These are phyloP conservation scores for Hexactinellida sp. DNA, from an alignment of 37 sponge, comb jelly and placozoan species.

Conservation along the genomic window DNA sequence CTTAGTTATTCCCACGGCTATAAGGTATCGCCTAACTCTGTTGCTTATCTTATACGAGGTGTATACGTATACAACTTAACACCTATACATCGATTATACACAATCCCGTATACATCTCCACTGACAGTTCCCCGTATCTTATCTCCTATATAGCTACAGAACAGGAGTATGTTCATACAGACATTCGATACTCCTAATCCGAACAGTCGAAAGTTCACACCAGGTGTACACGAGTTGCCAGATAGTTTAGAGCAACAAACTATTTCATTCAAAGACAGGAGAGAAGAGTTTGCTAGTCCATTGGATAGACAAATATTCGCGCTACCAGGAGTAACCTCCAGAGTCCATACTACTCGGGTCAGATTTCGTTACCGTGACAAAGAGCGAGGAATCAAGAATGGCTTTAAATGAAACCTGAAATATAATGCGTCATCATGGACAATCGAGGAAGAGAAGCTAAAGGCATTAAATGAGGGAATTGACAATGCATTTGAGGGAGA, in stretches of 20 bases:
- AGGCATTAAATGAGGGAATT: neutral
- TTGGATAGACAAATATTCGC: constrained; percentile 59
- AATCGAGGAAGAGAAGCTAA: constrained; percentile 45
- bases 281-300: neutral
- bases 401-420: constrained; percentile 69
- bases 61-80: too few species aligned
- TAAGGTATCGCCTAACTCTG: too few species aligned
- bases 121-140: too few species aligned
- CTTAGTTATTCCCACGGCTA: too few species aligned
- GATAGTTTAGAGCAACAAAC: neutral
- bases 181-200: constrained; percentile 94
- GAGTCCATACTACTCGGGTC: constrained; percentile 76
- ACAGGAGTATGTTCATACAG: constrained; percentile 81
- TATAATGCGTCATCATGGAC: constrained; percentile 90
- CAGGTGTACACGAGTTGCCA: constrained; percentile 61
- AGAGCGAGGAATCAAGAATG: constrained; percentile 70
- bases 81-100: too few species aligned
- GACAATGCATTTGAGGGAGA: constrained; percentile 24
- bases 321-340: constrained; percentile 79
- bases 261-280: neutral
- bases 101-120: too few species aligned
- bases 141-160: neutral
- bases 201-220: constrained; percentile 90
- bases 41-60: too few species aligned
- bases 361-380: constrained; percentile 82